Evolutionary conservation across 1,140 invertebrate species (phyloP), one percentile per base, ranked within the genome.

Genomic region (Brachionus manjavacas): DNA sequence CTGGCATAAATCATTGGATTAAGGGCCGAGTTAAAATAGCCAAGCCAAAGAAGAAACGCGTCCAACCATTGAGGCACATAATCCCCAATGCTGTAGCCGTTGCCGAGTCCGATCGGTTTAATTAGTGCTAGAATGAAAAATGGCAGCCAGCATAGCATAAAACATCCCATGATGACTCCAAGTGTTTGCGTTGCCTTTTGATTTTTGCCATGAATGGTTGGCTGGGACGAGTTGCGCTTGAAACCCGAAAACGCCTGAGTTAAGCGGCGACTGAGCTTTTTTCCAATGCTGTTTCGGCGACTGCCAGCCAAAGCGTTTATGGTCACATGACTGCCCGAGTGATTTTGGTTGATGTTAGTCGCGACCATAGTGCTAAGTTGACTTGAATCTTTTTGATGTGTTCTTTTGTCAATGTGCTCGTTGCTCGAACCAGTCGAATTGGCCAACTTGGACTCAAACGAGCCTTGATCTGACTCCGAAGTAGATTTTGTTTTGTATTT

Each of bases 171-270:
- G 76, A 92, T 92, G 25, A 92, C 91, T 6, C 91, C 92, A 28
- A 92, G 87, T 0, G 95, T 97, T 8, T 95, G 95, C 83, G 94
- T 96, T 6, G 95, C 95, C 88, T 97, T 96, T 52, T 84, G 84
- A 60, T 84, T 68, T 74, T 84, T 70, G n/a, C 66, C 60, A 35
- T 84, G 81, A 3, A 16, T 41, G 4, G 81, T 70, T 2, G 81
- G 68, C 9, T 20, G 28, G 6, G 25, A 52, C 7, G 41, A 72
- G 52, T 70, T 84, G 9, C 81, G 60, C 28, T 81, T 81, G 9
- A 81, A 46, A 3, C 41, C 35, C 1, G 79, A 64, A 46, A 81
- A 81, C 0, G 28, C 79, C 28, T 81, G 79, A 14, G 79, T 81
- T 3, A 81, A 46, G 11, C 79, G 31, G 3, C 79, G 49, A 25